phyloP scores from a whole-genome alignment of 2,113 vertebrate species.

The Acanthisitta chloris region DNA sequence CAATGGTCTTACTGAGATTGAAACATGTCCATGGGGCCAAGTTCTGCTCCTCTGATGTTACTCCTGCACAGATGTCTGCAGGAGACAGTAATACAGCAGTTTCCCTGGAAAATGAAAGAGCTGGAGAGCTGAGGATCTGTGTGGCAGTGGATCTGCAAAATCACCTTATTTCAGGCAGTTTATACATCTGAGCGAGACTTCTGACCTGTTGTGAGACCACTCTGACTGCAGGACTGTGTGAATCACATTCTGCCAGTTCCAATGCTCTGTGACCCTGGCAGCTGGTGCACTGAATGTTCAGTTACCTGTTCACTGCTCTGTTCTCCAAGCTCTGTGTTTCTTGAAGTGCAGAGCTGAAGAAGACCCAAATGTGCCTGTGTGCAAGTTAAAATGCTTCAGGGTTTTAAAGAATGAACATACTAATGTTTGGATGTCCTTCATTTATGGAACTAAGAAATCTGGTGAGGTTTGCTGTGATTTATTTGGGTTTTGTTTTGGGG shows the following conservation, averaged over 20 bases:
- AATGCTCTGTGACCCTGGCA: background rate
- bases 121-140: background rate
- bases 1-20: background rate
- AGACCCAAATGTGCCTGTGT: background rate
- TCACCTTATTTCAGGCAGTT: background rate
- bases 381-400: background rate
- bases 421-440: background rate
- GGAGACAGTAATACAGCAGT: background rate
- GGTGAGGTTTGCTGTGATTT: background rate
- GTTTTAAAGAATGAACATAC: background rate
- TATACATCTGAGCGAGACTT: background rate
- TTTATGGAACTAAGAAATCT: background rate
- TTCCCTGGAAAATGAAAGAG: background rate
- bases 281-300: background rate
- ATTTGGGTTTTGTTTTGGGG: background rate
- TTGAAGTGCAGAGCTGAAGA: background rate
- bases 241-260: accelerated
- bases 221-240: background rate
- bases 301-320: background rate
- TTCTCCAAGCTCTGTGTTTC: background rate
- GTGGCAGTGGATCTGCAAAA: background rate
- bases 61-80: background rate
- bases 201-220: background rate
- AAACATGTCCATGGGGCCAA: background rate
- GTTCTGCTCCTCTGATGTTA: background rate